Evolutionary conservation across 2,888 invertebrate species (phyloP).

Genomic region (Papilio elwesi): DNA sequence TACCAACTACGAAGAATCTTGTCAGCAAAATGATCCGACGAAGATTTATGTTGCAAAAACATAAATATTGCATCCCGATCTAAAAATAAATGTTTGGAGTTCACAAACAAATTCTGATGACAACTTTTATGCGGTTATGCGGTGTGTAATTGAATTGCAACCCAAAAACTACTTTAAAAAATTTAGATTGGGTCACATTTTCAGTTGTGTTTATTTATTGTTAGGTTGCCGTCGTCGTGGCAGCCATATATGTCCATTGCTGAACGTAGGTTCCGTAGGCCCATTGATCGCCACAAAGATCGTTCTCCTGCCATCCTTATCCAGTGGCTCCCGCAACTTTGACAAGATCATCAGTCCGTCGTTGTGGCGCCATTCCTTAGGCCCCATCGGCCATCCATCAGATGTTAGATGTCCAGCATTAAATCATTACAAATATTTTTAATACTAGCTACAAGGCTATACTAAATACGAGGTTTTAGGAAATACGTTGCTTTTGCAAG

Average conservation of each 20-base stretch:
- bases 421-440: not conserved
- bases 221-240: not conserved
- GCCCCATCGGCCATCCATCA: too few relatives aligned
- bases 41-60: not conserved
- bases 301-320: too few relatives aligned
- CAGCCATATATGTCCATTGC: too few relatives aligned
- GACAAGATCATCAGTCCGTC: too few relatives aligned
- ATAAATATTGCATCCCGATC: not conserved
- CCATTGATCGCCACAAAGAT: too few relatives aligned
- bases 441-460: not conserved
- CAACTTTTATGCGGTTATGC: too few relatives aligned
- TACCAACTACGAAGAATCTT: not conserved
- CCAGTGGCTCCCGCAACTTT: too few relatives aligned
- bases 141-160: too few relatives aligned
- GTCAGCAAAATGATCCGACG: not conserved
- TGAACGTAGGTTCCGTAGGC: too few relatives aligned
- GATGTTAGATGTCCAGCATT: not conserved
- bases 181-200: not conserved
- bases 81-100: not conserved
- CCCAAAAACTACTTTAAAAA: not conserved
- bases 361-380: too few relatives aligned
- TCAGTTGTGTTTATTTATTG: not conserved
- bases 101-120: not conserved
- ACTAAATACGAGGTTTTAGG: slow-evolving; percentile 11
- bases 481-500: not conserved